Base-by-base conservation (phyloP, 2,113 vertebrate genomes). In the Carassius auratus region DNA sequence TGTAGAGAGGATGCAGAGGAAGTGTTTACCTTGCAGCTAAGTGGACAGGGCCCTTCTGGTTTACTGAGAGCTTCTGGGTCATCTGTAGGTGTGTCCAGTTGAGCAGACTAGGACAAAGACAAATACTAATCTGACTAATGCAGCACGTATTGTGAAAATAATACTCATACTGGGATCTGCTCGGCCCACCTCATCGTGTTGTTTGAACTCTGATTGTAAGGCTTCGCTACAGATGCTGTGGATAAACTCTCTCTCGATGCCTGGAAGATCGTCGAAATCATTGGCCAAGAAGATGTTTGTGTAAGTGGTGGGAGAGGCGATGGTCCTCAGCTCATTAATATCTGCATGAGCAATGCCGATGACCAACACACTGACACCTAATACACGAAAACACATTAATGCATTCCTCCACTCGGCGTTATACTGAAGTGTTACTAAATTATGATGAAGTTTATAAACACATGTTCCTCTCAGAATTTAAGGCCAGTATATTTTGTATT, bases 311-410 rank as follows among this genome's bases (percentile, higher is more conserved):
- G 96, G 94, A 21, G 95, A 89, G 17, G 93, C 89, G 8, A 97
- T 95, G 88, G 86, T 93, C 85, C 89, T 93, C 82, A 98, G 91
- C 89, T 97, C 96, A 42, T 90, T n/a, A 0, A 93, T 88, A 61
- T 97, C 95, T 21, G 97, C 97, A 45, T 94, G 94, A 0, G 91
- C 92, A n/a, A 97, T 94, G 0, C 96, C 97, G 45, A 98, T 91
- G 1, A 94, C 93, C 84, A 98, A 86, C 75, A 97, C 14, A 0
- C 88, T 96, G 86, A 98, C 95, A 23, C 97, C 97, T 98, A 91
- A 89, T 26, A 83, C 15, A 88, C 71, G 52, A 62, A 8, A 42
- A 3, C n/a, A 21, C 7, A 59, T 59, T 2, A 8, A 59, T 26
- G 0, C 42, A 75, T 75, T 50, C 4, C 50, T 74, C 14, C 9